phyloP scores from a whole-genome alignment of 1,140 invertebrate species.

The Heliconius melpomene region DNA sequence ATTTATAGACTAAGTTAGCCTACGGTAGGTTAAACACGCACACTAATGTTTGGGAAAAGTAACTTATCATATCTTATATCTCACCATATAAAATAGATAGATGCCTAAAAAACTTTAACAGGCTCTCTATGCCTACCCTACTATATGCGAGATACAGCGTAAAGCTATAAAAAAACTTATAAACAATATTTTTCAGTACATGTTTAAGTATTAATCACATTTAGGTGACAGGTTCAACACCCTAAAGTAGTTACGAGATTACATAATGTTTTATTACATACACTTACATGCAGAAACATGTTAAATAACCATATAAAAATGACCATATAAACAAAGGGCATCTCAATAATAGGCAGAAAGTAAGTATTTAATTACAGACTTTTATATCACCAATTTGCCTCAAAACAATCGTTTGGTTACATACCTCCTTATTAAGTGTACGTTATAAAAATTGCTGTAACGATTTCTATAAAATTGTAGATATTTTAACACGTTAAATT shows the following conservation, averaged over 20 bases:
- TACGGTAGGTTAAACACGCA: no score
- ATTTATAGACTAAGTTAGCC: no score
- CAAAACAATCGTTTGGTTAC: not conserved
- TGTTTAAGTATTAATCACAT: no score
- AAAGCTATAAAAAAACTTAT: no score
- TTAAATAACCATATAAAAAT: not conserved
- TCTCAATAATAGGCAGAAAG: not conserved
- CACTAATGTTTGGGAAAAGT: no score
- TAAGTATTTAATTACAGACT: not conserved
- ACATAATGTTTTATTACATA: not conserved
- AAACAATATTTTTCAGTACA: not conserved
- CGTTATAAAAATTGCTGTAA: slow-evolving; percentile 7
- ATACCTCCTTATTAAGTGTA: not conserved
- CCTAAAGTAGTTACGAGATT: not conserved
- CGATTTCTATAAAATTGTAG: slow-evolving; percentile 15
- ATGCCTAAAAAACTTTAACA: no score
- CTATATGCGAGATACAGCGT: no score
- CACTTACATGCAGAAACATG: not conserved
- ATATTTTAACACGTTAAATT: slow-evolving; percentile 2
- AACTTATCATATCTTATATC: no score
- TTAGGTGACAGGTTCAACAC: no score
- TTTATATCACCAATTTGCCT: not conserved
- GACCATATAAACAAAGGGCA: slow-evolving; percentile 7
- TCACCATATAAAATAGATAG: no score
- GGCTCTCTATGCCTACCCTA: no score